Evolutionary conservation across 2,797 vertebrate genomes (phyloP).

Genomic region (Peromyscus nudipes): DNA sequence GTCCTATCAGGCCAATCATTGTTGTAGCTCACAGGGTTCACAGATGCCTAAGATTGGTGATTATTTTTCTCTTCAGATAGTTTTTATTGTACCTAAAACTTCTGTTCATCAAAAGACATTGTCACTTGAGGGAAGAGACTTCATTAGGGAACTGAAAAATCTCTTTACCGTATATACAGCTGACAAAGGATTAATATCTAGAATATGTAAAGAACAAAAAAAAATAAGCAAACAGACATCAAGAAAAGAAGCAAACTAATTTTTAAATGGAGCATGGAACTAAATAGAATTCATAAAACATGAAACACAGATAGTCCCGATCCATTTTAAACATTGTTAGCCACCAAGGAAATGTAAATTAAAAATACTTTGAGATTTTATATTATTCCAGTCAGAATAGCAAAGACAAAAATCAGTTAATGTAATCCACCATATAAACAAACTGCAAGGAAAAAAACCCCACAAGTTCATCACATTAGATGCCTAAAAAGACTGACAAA

Average conservation of each 20-base stretch:
- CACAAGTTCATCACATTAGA: not conserved
- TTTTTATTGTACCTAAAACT: no score
- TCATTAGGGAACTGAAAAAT: not conserved
- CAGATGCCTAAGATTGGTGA: not conserved
- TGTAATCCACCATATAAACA: not conserved
- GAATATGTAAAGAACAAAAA: not conserved
- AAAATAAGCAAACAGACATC: not conserved
- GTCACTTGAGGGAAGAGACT: not conserved
- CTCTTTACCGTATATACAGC: fast-evolving
- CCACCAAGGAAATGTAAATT: not conserved
- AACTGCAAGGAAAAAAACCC: not conserved
- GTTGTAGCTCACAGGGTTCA: not conserved
- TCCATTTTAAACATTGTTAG: not conserved
- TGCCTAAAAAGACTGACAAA: not conserved
- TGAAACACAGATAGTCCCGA: not conserved
- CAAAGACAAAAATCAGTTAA: not conserved
- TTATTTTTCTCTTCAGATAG: not conserved
- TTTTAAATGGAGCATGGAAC: not conserved
- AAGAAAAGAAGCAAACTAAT: not conserved
- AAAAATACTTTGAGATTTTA: not conserved
- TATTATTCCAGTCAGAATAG: not conserved
- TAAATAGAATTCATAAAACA: not conserved
- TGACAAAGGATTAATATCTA: not conserved
- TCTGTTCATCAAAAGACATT: no score
- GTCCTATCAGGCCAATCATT: not conserved